phyloP scores from a whole-genome alignment of 2,797 vertebrate species.

The Phoxinus dragarum region DNA sequence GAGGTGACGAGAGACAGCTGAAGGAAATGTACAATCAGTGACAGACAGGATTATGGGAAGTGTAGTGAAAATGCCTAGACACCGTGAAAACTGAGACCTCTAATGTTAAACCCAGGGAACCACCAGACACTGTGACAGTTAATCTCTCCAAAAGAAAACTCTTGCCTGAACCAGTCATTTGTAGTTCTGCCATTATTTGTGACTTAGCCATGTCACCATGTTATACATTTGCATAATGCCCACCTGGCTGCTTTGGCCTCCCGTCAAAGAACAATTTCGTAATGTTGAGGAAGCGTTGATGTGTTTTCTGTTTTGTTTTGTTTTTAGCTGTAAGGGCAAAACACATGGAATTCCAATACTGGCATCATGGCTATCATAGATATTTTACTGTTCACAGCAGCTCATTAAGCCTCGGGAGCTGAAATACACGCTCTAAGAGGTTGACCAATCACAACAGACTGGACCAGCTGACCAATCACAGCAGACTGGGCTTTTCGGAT shows the following conservation, averaged over 20 bases:
- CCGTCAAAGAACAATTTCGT: background rate
- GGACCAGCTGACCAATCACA: too few relatives aligned
- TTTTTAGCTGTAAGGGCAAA: background rate
- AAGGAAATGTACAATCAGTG: too few relatives aligned
- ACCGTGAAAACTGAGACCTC: too few relatives aligned
- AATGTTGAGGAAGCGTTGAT: background rate
- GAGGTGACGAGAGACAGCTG: too few relatives aligned
- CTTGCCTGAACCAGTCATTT: background rate
- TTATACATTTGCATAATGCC: background rate
- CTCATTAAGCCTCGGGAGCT: background rate
- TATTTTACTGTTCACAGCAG: background rate
- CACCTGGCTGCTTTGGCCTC: background rate
- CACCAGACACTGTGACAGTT: too few relatives aligned
- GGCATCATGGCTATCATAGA: background rate
- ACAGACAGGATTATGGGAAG: too few relatives aligned
- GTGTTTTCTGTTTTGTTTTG: rapidly evolving
- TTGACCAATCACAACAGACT: background rate
- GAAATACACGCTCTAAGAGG: background rate
- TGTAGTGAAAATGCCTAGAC: too few relatives aligned
- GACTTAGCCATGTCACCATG: background rate
- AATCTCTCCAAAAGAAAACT: background rate
- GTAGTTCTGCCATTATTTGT: background rate
- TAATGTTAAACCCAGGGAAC: too few relatives aligned
- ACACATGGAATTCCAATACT: background rate
- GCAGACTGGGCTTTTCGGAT: too few relatives aligned